phyloP scores from a whole-genome alignment of 2,797 vertebrate species.

The Enteromius unitaeniatus region DNA sequence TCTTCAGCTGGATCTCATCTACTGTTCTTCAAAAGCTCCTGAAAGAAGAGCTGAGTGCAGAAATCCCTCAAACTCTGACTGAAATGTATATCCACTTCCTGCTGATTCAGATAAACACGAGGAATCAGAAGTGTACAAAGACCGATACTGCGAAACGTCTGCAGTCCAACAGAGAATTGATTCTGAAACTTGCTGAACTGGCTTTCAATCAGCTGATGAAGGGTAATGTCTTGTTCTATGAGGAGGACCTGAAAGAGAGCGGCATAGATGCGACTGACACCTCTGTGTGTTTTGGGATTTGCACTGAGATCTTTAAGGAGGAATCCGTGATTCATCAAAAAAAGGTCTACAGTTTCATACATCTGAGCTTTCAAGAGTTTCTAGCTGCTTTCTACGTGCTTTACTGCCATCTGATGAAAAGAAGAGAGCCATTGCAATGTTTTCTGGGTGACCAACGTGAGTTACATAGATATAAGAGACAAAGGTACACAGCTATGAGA shows the following conservation, averaged over 20 bases:
- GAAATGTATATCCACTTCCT: neutral
- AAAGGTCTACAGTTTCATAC: constrained; percentile 3
- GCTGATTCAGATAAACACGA: neutral
- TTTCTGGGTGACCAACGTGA: neutral
- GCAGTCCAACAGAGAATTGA: neutral
- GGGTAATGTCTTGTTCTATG: neutral
- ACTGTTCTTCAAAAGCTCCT: neutral
- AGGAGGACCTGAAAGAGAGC: neutral
- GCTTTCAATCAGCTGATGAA: neutral
- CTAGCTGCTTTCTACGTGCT: neutral
- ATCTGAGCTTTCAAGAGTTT: neutral
- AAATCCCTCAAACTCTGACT: neutral
- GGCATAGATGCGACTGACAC: neutral
- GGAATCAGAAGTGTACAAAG: neutral
- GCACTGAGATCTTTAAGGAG: neutral
- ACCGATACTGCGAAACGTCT: neutral
- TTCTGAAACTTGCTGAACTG: neutral
- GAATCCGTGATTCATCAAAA: neutral
- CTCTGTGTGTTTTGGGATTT: neutral
- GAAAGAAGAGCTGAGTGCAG: neutral
- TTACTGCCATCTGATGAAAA: neutral
- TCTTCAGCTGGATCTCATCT: neutral
- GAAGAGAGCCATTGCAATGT: neutral
- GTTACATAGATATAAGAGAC: neutral
- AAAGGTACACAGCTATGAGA: neutral